Evolutionary conservation across 2,888 invertebrate genomes (phyloP).

Genomic region (Leucoma salicis): DNA sequence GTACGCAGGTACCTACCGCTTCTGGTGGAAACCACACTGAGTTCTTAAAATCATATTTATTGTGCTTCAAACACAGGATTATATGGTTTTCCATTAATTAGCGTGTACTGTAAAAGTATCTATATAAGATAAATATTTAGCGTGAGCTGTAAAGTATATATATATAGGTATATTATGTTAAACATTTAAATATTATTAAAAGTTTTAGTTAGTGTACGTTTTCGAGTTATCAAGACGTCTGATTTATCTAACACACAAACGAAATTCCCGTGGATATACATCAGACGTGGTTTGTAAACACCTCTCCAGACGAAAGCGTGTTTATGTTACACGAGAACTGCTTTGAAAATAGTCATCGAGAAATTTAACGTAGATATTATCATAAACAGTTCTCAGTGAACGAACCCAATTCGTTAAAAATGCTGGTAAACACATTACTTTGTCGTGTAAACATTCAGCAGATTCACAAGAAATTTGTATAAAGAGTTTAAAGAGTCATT

Average conservation of each 20-base stretch:
- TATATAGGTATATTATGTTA: no score
- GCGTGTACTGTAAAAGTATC: no score
- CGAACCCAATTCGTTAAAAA: slow-evolving; percentile 22
- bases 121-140: no score
- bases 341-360: slow-evolving; percentile 29
- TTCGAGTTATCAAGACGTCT: slow-evolving; percentile 52
- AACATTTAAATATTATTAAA: not conserved
- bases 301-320: slow-evolving; percentile 54
- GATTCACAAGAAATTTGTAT: slow-evolving; percentile 20
- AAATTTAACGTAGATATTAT: slow-evolving; percentile 29
- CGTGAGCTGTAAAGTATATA: no score
- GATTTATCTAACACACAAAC: slow-evolving; percentile 54
- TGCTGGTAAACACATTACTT: slow-evolving; percentile 30
- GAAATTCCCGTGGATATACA: slow-evolving; percentile 52
- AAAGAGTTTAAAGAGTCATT: slow-evolving; percentile 16
- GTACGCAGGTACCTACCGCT: no score
- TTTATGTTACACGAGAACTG: slow-evolving; percentile 54
- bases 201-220: slow-evolving; percentile 29
- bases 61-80: no score
- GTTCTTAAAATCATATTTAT: no score
- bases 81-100: no score
- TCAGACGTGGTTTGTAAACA: slow-evolving; percentile 58
- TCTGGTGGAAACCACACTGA: no score
- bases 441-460: slow-evolving; percentile 19
- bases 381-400: slow-evolving; percentile 25